Percentiles rank a stretch among this genome's conserved stretches.
These are phyloP conservation scores for Galagoides demidoff DNA, from an alignment of 2,797 vertebrate species.

Conservation along the genomic window DNA sequence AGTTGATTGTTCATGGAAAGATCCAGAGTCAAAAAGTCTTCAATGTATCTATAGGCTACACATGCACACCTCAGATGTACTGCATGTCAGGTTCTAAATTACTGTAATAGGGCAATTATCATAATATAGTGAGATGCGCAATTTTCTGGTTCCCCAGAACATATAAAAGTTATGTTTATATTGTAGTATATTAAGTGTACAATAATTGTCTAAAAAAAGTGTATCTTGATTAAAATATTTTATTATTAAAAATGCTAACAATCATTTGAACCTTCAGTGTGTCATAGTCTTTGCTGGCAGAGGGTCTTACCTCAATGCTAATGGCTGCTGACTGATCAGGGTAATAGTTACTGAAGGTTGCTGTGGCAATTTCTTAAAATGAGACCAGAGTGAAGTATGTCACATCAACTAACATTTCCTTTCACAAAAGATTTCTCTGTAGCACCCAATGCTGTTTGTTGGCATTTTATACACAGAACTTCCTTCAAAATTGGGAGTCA, in stretches of 20 bases:
- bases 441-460: background rate
- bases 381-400: background rate
- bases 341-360: background rate
- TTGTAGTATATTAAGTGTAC: too few relatives aligned
- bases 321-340: background rate
- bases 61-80: background rate
- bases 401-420: background rate
- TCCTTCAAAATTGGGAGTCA: background rate
- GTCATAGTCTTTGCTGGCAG: background rate
- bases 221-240: too few relatives aligned
- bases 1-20: background rate
- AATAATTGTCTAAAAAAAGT: too few relatives aligned
- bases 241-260: too few relatives aligned
- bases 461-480: background rate
- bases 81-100: background rate
- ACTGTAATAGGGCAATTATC: background rate
- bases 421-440: background rate
- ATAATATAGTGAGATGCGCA: too few relatives aligned
- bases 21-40: background rate
- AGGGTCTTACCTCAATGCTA: background rate
- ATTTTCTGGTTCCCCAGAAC: too few relatives aligned
- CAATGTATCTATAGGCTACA: background rate
- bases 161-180: too few relatives aligned
- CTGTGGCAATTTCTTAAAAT: background rate
- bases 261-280: background rate